Evolutionary conservation across 2,797 vertebrate species (phyloP), one percentile per base, ranked within the genome.

Genomic region (Myoxocephalus aenaeus): DNA sequence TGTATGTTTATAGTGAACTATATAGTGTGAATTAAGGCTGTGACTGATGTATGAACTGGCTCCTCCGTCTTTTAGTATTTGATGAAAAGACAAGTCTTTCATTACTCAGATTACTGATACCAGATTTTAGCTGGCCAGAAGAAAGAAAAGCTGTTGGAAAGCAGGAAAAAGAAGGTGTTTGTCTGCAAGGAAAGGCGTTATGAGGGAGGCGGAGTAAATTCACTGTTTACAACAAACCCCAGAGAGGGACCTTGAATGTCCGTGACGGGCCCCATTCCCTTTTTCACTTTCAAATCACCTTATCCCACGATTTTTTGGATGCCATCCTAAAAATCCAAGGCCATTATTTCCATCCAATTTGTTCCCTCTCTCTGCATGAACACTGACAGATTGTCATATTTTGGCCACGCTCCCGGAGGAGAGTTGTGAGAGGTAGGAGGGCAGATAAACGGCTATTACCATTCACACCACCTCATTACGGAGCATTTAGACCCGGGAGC

Each of bases 361-460:
- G 89, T 88, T 87, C 82, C 85, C 86, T 80, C 88, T 84, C 92
- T 84, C 90, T 77, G 90, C 87, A 78, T 85, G 90, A 89, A 85
- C 90, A 88, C 92, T 92, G 93, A 93, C 93, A 93, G 91, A 93
- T 90, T 94, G 93, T 93, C 93, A 93, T 93, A 93, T 94, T 92
- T 91, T 94, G 93, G 94, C 93, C 83, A 76, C 44, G 58, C 86
- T 94, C 94, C 94, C 93, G 81, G 94, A 86, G 90, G 92, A 92
- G 89, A 86, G 88, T 75, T 82, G 85, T 74, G 88, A 92, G 91
- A 91, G 86, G 91, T 83, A 85, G 90, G 86, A 92, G 93, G 90
- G 89, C 90, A 91, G 90, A 91, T 90, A 92, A 93, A 92, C 83
- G 91, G 87, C 89, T 84, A 94, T 94, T 94, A 94, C 90, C 84